These are phyloP conservation scores for Montipora cactus DNA, from an alignment of 64 coral and sea anemone species.

Conservation along the genomic window DNA sequence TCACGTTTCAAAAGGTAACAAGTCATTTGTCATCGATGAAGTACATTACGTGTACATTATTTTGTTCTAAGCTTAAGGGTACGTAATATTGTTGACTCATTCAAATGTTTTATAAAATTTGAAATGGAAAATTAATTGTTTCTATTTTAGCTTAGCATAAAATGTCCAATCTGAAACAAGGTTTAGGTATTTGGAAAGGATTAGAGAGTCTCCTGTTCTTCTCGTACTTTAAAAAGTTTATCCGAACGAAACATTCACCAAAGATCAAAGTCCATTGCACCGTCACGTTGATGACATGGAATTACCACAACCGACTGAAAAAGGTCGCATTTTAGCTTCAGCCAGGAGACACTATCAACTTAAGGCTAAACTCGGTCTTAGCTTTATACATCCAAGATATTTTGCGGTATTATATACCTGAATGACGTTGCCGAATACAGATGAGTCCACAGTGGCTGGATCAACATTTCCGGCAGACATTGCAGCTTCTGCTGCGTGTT, in stretches of 20 bases:
- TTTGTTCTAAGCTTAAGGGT: too few relatives aligned
- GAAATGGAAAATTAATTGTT: too few relatives aligned
- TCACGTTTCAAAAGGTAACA: too few relatives aligned
- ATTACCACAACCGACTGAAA: background rate
- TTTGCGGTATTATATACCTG: constrained; percentile 58
- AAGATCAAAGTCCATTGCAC: background rate
- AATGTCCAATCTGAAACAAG: too few relatives aligned
- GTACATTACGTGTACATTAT: too few relatives aligned
- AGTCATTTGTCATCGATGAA: too few relatives aligned
- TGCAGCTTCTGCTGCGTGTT: constrained; percentile 77
- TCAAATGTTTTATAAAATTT: too few relatives aligned
- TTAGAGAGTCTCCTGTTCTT: too few relatives aligned
- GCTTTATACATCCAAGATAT: background rate
- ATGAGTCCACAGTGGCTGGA: constrained; percentile 88
- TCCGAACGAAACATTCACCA: background rate
- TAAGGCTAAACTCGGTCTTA: background rate
- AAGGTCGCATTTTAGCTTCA: background rate
- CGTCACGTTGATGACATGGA: background rate
- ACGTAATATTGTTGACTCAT: too few relatives aligned
- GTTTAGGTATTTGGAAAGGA: too few relatives aligned
- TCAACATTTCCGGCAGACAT: constrained; percentile 88
- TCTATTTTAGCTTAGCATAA: too few relatives aligned
- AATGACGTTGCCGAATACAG: constrained; percentile 97
- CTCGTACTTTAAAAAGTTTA: too few relatives aligned
- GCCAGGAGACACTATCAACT: background rate